Conservation (phyloP, 1,140 invertebrate genomes). For the Micrasema minimum region DNA sequence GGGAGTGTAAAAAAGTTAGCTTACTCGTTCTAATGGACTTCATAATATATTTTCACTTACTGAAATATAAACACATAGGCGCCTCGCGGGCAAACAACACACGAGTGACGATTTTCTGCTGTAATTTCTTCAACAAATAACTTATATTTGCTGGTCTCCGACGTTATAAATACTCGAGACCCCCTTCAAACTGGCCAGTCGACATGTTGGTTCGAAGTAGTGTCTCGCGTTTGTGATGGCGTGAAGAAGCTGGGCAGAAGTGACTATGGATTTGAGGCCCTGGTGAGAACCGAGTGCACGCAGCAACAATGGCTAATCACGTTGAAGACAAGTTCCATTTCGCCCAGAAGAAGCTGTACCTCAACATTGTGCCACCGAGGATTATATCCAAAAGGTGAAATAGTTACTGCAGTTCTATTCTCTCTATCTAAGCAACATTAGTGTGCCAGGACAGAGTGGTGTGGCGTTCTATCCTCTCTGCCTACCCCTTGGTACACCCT, state of each 20-base stretch:
- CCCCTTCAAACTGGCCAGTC: slow-evolving; percentile 8
- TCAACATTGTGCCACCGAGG: slow-evolving; percentile 7
- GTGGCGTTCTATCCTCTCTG: too few relatives aligned
- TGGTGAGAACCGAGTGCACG: neutral
- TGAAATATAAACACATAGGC: neutral
- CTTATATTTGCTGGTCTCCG: slow-evolving; percentile 12
- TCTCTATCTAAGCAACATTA: too few relatives aligned
- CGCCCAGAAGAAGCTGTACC: slow-evolving; percentile 8
- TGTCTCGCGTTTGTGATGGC: neutral
- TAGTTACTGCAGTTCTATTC: too few relatives aligned
- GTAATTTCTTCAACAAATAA: neutral
- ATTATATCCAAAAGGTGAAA: slow-evolving; percentile 11
- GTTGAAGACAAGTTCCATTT: slow-evolving; percentile 8
- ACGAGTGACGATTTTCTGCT: neutral
- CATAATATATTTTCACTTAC: slow-evolving; percentile 10
- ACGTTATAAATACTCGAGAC: slow-evolving; percentile 12
- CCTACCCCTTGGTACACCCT: too few relatives aligned
- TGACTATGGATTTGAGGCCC: neutral
- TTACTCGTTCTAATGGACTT: neutral
- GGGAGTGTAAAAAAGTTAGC: too few relatives aligned
- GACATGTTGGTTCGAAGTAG: neutral
- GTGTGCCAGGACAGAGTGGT: too few relatives aligned
- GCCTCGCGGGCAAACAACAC: neutral
- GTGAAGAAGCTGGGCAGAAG: neutral
- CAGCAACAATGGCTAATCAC: neutral